Evolutionary conservation across 2,888 invertebrate genomes (phyloP), one percentile per base, ranked within the genome.

Genomic region (Syrista parreyssii): DNA sequence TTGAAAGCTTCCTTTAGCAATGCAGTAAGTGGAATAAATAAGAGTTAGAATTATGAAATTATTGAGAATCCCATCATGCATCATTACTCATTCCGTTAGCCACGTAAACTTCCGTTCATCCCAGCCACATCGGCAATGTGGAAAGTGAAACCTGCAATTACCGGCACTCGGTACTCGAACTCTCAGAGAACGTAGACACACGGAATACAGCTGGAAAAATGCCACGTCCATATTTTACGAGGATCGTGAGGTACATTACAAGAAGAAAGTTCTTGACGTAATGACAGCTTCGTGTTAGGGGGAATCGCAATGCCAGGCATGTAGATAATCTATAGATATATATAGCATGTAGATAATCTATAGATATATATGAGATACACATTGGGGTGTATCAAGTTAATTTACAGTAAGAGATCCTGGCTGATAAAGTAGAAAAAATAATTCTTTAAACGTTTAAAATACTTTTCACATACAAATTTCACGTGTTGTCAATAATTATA

Each of bases 171-270:
- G 30, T 15, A 33, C 71, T 23, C 30, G 12, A 71, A 33, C 33
- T 33, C 71, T 32, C 33, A 23, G 30, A 71, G 33, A 71, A 30
- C 30, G 30, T 33, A 71, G 33, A 71, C 15, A 23, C 71, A 11
- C 71, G 30, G 33, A 55, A 75, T n/a, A n/a, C 55, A 68, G 33
- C 36, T 76, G 55, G 76, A 40, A 76, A 76, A 76, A 55, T 55
- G 78, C 75, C 68, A 71, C 72, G 68, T 79, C 73, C 74, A 79
- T 79, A 79, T 73, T 79, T 79, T 74, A 79, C 77, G 68, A 77
- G 34, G 34, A 12, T 32, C 36, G 40, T 71, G 68, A 74, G 74
- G 68, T 73, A 36, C 74, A 68, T 74, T 71, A 68, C 73, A 69
- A 73, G 32, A 73, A 75, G 77, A 74, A 78, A 78, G 75, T 75